Evolutionary conservation across 2,888 invertebrate species (phyloP).

Genomic region (Aphodius granarius): DNA sequence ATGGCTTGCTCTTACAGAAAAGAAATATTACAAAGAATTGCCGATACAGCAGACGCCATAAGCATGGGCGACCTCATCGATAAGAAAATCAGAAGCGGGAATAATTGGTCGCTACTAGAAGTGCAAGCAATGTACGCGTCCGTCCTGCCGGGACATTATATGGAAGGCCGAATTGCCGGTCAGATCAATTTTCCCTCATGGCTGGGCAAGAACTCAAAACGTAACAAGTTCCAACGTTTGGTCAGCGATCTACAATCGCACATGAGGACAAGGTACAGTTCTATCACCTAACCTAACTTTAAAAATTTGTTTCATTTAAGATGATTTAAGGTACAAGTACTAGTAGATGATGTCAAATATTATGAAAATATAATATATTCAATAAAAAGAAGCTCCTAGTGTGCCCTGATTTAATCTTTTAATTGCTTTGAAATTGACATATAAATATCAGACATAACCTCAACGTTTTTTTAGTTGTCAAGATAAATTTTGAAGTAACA

Average conservation of each 20-base stretch:
- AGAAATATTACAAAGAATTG: slow-evolving; percentile 68
- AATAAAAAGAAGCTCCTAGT: no score
- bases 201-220: slow-evolving; percentile 93
- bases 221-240: slow-evolving; percentile 78
- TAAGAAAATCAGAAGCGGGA: slow-evolving; percentile 73
- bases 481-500: no score
- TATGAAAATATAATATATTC: no score
- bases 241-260: slow-evolving; percentile 86
- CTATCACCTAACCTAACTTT: no score
- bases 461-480: no score
- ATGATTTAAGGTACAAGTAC: no score
- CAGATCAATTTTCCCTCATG: slow-evolving; percentile 92
- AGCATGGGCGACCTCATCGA: slow-evolving; percentile 86
- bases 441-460: no score
- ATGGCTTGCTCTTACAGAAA: slow-evolving; percentile 47
- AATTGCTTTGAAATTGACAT: no score
- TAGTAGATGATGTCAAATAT: no score
- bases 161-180: slow-evolving; percentile 77
- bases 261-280: slow-evolving; percentile 78
- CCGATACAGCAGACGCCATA: slow-evolving; percentile 83
- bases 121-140: slow-evolving; percentile 84
- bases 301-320: no score
- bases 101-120: slow-evolving; percentile 88
- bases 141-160: slow-evolving; percentile 83
- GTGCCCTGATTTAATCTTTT: no score